phyloP scores from a whole-genome alignment of 2,113 vertebrate genomes.

The Orcinus orca region DNA sequence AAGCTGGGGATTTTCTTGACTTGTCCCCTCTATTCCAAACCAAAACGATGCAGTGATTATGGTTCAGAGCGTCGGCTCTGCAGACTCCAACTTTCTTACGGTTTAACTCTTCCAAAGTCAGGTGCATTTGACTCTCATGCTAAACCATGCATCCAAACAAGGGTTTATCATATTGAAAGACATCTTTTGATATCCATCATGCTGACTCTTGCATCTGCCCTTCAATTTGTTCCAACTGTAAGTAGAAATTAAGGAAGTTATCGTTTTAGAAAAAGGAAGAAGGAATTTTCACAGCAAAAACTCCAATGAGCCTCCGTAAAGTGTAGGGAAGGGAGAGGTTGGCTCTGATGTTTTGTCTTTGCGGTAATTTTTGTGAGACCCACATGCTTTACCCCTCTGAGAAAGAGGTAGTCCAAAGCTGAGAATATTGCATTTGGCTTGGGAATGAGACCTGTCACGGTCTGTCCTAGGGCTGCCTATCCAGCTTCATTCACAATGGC shows the following conservation, averaged over 20 bases:
- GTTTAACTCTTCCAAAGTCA: background rate
- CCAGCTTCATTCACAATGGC: background rate
- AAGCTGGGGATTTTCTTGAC: background rate
- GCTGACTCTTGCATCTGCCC: background rate
- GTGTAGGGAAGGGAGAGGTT: background rate
- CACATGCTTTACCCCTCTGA: background rate
- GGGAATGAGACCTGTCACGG: background rate
- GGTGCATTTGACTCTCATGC: background rate
- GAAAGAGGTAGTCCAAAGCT: slow-evolving; percentile 1
- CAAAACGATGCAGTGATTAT: background rate
- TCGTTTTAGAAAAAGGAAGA: background rate
- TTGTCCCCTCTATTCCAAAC: background rate
- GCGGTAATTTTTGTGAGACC: background rate
- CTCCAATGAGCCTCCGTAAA: background rate
- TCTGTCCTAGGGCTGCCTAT: background rate
- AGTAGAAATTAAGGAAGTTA: background rate
- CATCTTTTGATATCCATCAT: background rate
- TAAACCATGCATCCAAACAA: background rate
- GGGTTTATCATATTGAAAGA: background rate
- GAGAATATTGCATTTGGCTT: background rate
- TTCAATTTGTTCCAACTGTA: background rate
- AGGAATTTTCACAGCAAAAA: background rate
- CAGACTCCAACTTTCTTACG: background rate
- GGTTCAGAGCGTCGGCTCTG: background rate
- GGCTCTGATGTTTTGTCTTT: background rate